Conservation (phyloP, 2,113 vertebrate genomes). For the Odontesthes bonariensis region DNA sequence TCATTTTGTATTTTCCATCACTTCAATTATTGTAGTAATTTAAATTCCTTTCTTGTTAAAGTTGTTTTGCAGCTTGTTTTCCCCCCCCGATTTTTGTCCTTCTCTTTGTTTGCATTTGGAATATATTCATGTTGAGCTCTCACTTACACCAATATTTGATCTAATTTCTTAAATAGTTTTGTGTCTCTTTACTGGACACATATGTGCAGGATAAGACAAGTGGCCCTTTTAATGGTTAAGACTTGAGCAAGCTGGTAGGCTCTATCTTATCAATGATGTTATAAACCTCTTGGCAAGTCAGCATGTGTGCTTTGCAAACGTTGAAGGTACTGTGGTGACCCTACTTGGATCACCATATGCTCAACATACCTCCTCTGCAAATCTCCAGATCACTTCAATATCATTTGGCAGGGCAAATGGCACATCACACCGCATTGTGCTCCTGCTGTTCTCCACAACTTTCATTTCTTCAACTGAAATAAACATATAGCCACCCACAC, state of each 20-base stretch:
- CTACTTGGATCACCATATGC: not conserved
- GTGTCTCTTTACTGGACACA: not conserved
- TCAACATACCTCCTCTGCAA: constrained; percentile 65
- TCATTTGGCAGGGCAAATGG: constrained; percentile 72
- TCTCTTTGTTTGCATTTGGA: too few relatives aligned
- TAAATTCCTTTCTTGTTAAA: too few relatives aligned
- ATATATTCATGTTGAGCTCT: too few relatives aligned
- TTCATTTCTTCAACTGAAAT: constrained; percentile 74
- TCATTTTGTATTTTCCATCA: too few relatives aligned
- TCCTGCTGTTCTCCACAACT: constrained; percentile 71
- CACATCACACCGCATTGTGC: constrained; percentile 70
- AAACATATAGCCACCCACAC: constrained; percentile 60
- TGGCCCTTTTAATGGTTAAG: too few relatives aligned
- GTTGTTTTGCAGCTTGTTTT: too few relatives aligned
- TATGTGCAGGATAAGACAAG: too few relatives aligned
- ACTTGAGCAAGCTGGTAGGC: not conserved
- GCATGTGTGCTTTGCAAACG: not conserved
- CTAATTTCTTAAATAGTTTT: not conserved
- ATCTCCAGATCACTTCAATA: constrained; percentile 75
- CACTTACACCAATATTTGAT: too few relatives aligned
- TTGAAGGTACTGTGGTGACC: constrained; percentile 8
- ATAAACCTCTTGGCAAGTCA: not conserved
- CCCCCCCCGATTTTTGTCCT: too few relatives aligned
- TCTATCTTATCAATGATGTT: not conserved
- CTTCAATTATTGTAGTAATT: too few relatives aligned